Conservation (phyloP, 2,888 invertebrate genomes). For the Cryptocephalus moraei region DNA sequence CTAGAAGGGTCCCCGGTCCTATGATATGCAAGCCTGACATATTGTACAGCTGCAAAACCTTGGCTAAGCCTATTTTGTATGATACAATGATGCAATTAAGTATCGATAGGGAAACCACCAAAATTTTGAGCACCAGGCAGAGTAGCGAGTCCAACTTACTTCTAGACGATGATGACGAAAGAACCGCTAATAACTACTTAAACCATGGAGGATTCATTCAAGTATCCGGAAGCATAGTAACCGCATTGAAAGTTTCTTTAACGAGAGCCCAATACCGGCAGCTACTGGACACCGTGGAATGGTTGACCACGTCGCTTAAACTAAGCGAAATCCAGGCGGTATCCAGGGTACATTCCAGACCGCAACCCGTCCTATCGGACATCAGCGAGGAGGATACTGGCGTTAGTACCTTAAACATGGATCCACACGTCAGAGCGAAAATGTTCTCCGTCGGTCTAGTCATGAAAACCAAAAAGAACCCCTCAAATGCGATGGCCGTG, state of each 20-base stretch:
- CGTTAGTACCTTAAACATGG: conserved; percentile 47
- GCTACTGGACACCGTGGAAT: conserved; percentile 59
- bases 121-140: conserved; percentile 14
- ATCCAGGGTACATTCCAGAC: conserved; percentile 16
- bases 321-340: conserved; percentile 31
- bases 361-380: conserved; percentile 26
- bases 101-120: conserved; percentile 25
- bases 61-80: conserved; percentile 80
- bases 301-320: conserved; percentile 31
- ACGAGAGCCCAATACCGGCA: conserved; percentile 85
- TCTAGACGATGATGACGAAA: conserved; percentile 25
- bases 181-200: conserved; percentile 6
- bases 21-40: conserved; percentile 45
- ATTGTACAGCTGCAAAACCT: conserved; percentile 61
- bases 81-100: conserved; percentile 72
- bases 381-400: conserved; percentile 40
- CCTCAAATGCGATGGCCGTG: conserved; percentile 7
- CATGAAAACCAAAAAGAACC: conserved; percentile 5
- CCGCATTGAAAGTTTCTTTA: conserved; percentile 74
- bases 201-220: conserved; percentile 31
- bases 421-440: conserved; percentile 52
- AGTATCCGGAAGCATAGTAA: conserved; percentile 69
- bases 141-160: conserved; percentile 30
- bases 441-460: conserved; percentile 30
- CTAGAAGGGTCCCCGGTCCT: conserved; percentile 34